Percentiles rank a stretch among this genome's conserved stretches.
phyloP scores from a whole-genome alignment of 2,888 invertebrate species.

The Phragmatobia fuliginosa region DNA sequence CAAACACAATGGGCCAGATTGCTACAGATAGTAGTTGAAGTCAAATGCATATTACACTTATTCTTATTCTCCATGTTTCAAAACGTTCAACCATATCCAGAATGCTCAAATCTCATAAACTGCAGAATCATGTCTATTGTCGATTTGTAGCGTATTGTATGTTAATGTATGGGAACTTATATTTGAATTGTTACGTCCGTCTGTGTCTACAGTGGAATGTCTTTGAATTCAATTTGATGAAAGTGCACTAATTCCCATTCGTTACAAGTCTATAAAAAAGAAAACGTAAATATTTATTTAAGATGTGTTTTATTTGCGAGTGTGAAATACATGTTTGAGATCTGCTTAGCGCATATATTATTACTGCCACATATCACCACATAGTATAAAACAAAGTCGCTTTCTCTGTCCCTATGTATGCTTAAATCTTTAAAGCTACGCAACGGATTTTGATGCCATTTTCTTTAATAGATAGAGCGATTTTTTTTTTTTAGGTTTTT shows the following conservation, averaged over 20 bases:
- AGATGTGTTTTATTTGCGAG: background rate
- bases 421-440: too few relatives aligned
- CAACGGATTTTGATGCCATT: too few relatives aligned
- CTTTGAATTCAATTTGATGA: slow-evolving; percentile 7
- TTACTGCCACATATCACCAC: too few relatives aligned
- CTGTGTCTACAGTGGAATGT: background rate
- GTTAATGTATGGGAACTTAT: slow-evolving; percentile 22
- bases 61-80: background rate
- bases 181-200: background rate
- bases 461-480: too few relatives aligned
- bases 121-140: slow-evolving; percentile 14
- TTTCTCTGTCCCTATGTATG: too few relatives aligned
- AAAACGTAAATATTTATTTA: background rate
- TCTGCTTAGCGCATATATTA: background rate
- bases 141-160: slow-evolving; percentile 8
- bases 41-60: background rate
- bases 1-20: too few relatives aligned
- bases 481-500: too few relatives aligned
- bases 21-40: background rate
- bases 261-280: background rate
- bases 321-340: background rate
- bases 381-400: too few relatives aligned
- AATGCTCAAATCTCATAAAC: slow-evolving; percentile 4
- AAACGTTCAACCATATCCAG: background rate
- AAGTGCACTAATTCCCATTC: background rate